These are phyloP conservation scores for Vannuccia rotundouncinata DNA, from an alignment of 2,888 invertebrate genomes.

Conservation along the genomic window DNA sequence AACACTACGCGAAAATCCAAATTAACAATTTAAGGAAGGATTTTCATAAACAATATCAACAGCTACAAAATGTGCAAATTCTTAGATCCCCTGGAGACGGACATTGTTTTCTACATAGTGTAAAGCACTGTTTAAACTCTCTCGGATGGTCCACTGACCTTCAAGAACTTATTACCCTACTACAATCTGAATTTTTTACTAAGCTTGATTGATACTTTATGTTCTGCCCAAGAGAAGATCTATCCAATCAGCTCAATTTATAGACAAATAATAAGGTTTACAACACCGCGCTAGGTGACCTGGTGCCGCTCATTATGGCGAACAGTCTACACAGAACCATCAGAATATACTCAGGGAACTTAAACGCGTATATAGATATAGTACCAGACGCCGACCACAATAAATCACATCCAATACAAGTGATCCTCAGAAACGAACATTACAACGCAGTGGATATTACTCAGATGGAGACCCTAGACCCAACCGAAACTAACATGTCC, in stretches of 20 bases:
- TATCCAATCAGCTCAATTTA: neutral
- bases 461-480: neutral
- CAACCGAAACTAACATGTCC: neutral
- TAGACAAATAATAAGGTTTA: conserved; percentile 14
- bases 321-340: conserved; percentile 2
- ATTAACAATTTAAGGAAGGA: neutral
- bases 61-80: neutral
- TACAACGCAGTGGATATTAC: neutral
- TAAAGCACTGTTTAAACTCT: neutral
- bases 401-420: conserved; percentile 3
- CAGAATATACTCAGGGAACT: neutral
- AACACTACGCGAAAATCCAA: neutral
- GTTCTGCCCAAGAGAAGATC: neutral
- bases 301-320: neutral
- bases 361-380: neutral
- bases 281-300: neutral
- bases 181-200: neutral
- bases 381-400: neutral
- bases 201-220: neutral
- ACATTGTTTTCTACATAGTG: conserved; percentile 10
- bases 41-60: neutral
- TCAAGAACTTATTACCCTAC: neutral
- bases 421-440: neutral
- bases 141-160: conserved; percentile 8
- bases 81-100: conserved; percentile 12